Conservation (phyloP, 2,797 vertebrate genomes). For the Lepus townsendii region DNA sequence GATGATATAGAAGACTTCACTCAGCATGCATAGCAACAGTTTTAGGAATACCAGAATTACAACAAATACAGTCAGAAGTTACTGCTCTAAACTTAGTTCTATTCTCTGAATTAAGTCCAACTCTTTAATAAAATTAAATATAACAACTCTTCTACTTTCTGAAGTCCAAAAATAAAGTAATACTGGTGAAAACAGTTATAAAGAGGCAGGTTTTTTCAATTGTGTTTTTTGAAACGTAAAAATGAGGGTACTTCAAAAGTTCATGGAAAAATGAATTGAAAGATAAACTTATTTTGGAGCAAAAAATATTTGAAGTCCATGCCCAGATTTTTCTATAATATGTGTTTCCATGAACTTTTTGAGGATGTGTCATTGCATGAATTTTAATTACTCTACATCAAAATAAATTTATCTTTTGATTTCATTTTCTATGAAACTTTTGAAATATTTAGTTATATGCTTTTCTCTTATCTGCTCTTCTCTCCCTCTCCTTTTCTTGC, state of each 20-base stretch:
- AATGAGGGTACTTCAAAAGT: too few species aligned
- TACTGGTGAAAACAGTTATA: slow-evolving; percentile 8
- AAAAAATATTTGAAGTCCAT: too few species aligned
- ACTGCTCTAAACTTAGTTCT: slow-evolving; percentile 14
- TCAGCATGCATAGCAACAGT: background rate
- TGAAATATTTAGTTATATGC: background rate
- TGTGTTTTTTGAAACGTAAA: slow-evolving; percentile 4
- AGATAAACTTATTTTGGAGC: too few species aligned
- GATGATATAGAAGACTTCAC: background rate
- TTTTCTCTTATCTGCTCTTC: background rate
- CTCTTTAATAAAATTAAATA: slow-evolving; percentile 34
- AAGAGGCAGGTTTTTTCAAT: slow-evolving; percentile 32
- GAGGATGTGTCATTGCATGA: too few species aligned
- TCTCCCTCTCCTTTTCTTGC: background rate
- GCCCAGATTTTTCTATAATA: too few species aligned
- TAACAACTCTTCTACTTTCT: slow-evolving; percentile 28
- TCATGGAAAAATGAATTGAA: too few species aligned
- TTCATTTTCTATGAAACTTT: too few species aligned
- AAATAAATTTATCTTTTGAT: too few species aligned
- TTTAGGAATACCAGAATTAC: slow-evolving; percentile 51
- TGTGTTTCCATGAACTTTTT: too few species aligned
- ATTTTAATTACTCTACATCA: too few species aligned
- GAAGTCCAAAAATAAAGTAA: slow-evolving; percentile 33
- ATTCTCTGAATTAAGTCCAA: slow-evolving; percentile 29
- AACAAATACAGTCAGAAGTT: slow-evolving; percentile 35